Evolutionary conservation across 2,888 invertebrate species (phyloP), one percentile per base, ranked within the genome.

Genomic region (Cheilosia impressa): DNA sequence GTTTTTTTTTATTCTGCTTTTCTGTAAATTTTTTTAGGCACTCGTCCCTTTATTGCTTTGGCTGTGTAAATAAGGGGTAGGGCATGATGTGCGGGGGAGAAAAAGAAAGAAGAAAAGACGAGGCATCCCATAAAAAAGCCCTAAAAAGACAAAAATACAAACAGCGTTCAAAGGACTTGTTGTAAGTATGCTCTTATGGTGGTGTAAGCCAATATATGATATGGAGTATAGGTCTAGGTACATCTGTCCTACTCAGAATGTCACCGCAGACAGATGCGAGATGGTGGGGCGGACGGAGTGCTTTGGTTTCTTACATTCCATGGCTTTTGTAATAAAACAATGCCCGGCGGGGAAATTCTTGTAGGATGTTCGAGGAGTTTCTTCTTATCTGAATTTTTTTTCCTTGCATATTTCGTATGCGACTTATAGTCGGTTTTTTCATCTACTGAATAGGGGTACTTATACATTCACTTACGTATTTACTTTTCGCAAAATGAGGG

Each of bases 261-360:
- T 53, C 79, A 79, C 65, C 63, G 75, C 62, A 68, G 78, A 63
- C 41, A 41, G 50, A 31, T 73, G 62, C 47, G 50, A 22, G 58
- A 47, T 69, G 52, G 50, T 60, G 38, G 2, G 62, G 24, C 4
- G 19, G 57, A 6, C 17, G 31, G 13, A 13, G 62, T 62, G 55
- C 69, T 69, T 17, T n/a, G 72, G 73, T 53, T 71, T 60, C 55
- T 76, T 76, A 80, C 85, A 81, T 85, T 57, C 72, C 68, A 76
- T 72, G 71, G 85, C 85, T 85, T 85, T 85, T 85, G 81, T 85
- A 85, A 85, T 85, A 85, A 85, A 81, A 85, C 85, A 85, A 85
- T 81, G 85, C 72, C 85, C 85, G 62, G 43, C 76, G 71, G 85
- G 76, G 72, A 81, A 72, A 85, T 77, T 68, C 72, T 72, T 79